These are phyloP conservation scores for Megalonaias nervosa DNA, from an alignment of 1,140 invertebrate genomes.

Conservation along the genomic window DNA sequence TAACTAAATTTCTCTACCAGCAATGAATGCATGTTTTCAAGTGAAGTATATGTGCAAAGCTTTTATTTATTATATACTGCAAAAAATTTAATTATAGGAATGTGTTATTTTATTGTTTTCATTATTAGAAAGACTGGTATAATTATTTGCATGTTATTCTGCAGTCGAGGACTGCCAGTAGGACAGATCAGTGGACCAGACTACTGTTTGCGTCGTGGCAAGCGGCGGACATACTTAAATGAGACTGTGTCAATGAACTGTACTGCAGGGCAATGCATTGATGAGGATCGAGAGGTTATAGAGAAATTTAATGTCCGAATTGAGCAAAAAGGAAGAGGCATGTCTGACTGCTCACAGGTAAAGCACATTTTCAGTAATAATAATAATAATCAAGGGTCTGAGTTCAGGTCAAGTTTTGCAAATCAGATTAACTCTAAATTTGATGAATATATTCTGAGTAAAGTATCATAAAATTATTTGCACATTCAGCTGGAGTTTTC, in stretches of 20 bases:
- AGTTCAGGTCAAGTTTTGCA: too few species aligned
- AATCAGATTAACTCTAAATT: too few species aligned
- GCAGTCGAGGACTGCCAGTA: conserved; percentile 57
- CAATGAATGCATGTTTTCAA: not conserved
- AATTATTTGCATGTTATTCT: conserved; percentile 19
- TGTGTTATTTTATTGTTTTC: not conserved
- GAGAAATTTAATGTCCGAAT: conserved; percentile 50
- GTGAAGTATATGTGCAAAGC: not conserved
- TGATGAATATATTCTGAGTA: too few species aligned
- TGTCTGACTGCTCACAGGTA: conserved; percentile 46
- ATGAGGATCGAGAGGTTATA: conserved; percentile 39
- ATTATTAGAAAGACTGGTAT: not conserved
- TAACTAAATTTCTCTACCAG: not conserved
- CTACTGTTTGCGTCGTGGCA: conserved; percentile 57
- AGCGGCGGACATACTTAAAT: conserved; percentile 34
- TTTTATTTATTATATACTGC: not conserved
- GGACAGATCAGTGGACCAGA: conserved; percentile 63
- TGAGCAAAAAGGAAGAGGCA: conserved; percentile 39
- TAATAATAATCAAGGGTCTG: too few species aligned
- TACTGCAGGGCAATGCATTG: conserved; percentile 33
- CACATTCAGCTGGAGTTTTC: too few species aligned
- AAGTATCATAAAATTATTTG: too few species aligned
- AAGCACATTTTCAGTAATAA: not conserved
- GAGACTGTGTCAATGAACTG: conserved; percentile 38
- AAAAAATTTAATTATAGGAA: not conserved